A percentile compares a stretch with the other conserved stretches of the same genome.
Evolutionary conservation across 2,888 invertebrate species (phyloP).

Genomic region (Orchesella flavescens): DNA sequence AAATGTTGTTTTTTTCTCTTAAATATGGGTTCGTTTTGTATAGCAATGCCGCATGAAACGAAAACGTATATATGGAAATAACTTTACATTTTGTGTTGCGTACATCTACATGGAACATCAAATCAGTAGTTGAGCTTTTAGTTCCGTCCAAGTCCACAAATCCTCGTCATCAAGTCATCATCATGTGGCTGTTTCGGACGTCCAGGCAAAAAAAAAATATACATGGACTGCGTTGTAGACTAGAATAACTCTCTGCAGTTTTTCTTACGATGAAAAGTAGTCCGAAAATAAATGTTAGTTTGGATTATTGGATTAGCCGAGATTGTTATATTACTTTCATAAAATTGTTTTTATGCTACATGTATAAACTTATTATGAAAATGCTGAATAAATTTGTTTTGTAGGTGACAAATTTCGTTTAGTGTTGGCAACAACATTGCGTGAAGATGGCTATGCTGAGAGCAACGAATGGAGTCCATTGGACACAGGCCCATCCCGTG

Average conservation of each 20-base stretch:
- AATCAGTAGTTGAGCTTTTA: slow-evolving; percentile 8
- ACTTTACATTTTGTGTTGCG: neutral
- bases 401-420: slow-evolving; percentile 85
- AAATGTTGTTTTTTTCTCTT: neutral
- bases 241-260: neutral
- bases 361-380: neutral
- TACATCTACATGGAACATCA: neutral
- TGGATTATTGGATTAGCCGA: no score
- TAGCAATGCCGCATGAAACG: neutral
- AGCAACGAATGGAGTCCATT: slow-evolving; percentile 94
- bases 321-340: no score
- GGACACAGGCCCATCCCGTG: slow-evolving; percentile 85
- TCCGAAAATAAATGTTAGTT: no score
- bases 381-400: slow-evolving; percentile 11
- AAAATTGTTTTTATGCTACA: no score
- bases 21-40: neutral
- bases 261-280: neutral
- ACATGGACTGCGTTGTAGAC: neutral
- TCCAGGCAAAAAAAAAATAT: slow-evolving; percentile 1
- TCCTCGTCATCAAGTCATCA: neutral
- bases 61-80: neutral
- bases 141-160: neutral
- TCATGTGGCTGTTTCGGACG: neutral
- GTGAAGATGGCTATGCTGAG: slow-evolving; percentile 97
- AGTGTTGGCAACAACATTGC: slow-evolving; percentile 93